Evolutionary conservation across 2,113 vertebrate genomes (phyloP), one percentile per base, ranked within the genome.

Genomic region (Brachypodius melanocephalos): DNA sequence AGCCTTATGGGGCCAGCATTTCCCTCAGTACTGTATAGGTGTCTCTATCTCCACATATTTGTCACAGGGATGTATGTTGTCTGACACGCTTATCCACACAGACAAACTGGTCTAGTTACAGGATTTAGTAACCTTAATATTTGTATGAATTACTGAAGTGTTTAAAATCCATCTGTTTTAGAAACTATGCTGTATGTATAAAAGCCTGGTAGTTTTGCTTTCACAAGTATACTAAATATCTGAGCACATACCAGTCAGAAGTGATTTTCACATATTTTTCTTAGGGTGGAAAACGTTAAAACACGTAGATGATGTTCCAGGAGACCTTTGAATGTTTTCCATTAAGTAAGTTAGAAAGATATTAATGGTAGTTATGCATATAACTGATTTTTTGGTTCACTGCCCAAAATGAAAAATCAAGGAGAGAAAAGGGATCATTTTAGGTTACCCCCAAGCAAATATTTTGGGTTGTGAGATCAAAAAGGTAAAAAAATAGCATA

Each of bases 381-480:
- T 90, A 92, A 85, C 78, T 94, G 92, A 83, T 95, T 88, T 95
- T 95, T 96, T 96, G 94, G 72, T 94, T 97, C 76, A 36, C 38
- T 92, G 92, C 90, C 90, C 63, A 58, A 92, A 84, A 32, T 24
- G 18, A 90, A 88, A 96, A 95, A 74, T 88, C 73, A 83, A 86
- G 75, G 68, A 77, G 85, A 74, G 90, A 85, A 86, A 84, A 32
- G 80, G 21, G 43, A 94, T 93, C 72, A 74, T 86, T 88, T 93
- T 67, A 93, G 88, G 55, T 74, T 95, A 88, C 82, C 85, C 79
- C 43, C 63, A 92, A 92, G 94, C 92, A 96, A 93, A 93, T 94
- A 96, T 62, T 95, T 97, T 71, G 51, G 36, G 38, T 93, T 74
- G 38, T 36, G 36, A 90, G 92, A 97, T 93, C 71, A 95, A 93